phyloP scores from a whole-genome alignment of 2,888 invertebrate species.

The Xestia sexstrigata region DNA sequence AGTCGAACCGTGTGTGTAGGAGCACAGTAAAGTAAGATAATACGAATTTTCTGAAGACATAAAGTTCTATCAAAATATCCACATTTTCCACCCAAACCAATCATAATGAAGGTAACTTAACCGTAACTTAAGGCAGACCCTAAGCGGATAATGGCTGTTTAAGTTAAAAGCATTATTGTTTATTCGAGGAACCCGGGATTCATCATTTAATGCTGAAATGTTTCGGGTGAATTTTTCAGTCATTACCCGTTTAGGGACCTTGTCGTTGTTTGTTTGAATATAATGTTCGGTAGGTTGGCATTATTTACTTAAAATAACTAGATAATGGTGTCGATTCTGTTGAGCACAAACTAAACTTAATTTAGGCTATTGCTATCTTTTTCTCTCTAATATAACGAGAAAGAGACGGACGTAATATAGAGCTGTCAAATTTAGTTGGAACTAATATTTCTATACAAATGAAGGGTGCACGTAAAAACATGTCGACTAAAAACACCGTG shows the following conservation, averaged over 20 bases:
- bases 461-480: too few relatives aligned
- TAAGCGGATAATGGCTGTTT: slow-evolving; percentile 40
- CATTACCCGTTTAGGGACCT: neutral
- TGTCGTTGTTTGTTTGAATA: slow-evolving; percentile 3
- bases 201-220: slow-evolving; percentile 10
- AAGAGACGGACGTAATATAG: too few relatives aligned
- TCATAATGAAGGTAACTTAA: slow-evolving; percentile 12
- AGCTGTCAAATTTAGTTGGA: too few relatives aligned
- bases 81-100: slow-evolving; percentile 8
- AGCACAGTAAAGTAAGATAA: neutral
- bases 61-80: slow-evolving; percentile 10
- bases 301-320: neutral
- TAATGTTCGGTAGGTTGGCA: neutral
- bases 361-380: too few relatives aligned
- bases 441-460: too few relatives aligned
- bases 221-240: slow-evolving; percentile 2
- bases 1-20: neutral
- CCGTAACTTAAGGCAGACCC: slow-evolving; percentile 24
- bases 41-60: neutral
- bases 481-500: too few relatives aligned
- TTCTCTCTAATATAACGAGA: too few relatives aligned
- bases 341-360: too few relatives aligned
- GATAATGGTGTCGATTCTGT: too few relatives aligned
- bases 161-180: slow-evolving; percentile 57
- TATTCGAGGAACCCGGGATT: slow-evolving; percentile 17